Evolutionary conservation across 1,140 invertebrate genomes (phyloP).

Genomic region (Drosophila nasuta): DNA sequence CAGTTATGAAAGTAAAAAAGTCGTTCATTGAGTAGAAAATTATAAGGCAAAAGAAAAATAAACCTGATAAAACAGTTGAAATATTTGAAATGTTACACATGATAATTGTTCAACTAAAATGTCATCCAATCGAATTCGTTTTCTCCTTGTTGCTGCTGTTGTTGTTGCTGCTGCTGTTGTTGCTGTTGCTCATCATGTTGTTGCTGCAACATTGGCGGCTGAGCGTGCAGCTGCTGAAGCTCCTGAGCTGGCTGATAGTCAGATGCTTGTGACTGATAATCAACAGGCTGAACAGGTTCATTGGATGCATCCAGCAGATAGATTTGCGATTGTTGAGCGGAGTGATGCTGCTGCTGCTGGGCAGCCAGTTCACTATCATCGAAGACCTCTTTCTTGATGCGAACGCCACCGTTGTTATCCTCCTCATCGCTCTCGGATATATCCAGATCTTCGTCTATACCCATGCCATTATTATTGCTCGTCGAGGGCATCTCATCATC

Average conservation of each 20-base stretch:
- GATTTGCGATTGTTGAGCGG: constrained; percentile 49
- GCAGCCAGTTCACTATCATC: constrained; percentile 52
- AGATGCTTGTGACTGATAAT: constrained; percentile 25
- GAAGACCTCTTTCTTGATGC: constrained; percentile 72
- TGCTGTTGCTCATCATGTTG: constrained; percentile 40
- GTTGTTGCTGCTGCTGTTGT: constrained; percentile 47
- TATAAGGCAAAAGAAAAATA: constrained; percentile 1
- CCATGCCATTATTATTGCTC: constrained; percentile 64
- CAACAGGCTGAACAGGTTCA: constrained; percentile 40
- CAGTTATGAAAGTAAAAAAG: constrained; percentile 6
- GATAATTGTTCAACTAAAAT: constrained; percentile 44
- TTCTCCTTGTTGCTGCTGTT: constrained; percentile 61
- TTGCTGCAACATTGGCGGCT: constrained; percentile 25
- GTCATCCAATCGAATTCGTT: constrained; percentile 74
- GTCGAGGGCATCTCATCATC: constrained; percentile 43
- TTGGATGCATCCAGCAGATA: constrained; percentile 61
- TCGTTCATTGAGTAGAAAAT: constrained; percentile 3
- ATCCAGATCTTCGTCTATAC: constrained; percentile 90
- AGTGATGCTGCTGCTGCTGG: constrained; percentile 30
- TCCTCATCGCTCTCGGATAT: constrained; percentile 93
- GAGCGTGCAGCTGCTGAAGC: constrained; percentile 47
- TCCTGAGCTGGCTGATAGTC: constrained; percentile 49
- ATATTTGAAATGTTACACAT: neutral
- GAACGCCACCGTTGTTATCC: constrained; percentile 66
- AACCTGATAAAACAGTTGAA: too few species aligned